phyloP scores from a whole-genome alignment of 2,113 vertebrate genomes.

The Cephalopterus ornatus region DNA sequence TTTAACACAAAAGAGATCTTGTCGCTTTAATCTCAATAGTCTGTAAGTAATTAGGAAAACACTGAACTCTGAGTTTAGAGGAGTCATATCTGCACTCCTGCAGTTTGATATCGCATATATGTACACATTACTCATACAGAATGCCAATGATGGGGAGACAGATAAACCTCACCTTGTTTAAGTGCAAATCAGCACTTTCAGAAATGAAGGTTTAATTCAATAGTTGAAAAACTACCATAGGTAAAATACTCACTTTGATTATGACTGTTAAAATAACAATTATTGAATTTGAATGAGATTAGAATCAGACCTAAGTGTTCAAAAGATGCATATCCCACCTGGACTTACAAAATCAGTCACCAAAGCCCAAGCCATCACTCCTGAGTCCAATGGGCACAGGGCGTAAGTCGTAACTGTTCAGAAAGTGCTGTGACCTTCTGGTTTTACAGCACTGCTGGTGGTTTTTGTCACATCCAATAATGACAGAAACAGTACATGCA shows the following conservation, averaged over 20 bases:
- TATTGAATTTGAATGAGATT: background rate
- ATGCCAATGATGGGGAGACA: background rate
- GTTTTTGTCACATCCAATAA: background rate
- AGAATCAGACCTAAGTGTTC: background rate
- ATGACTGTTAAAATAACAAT: background rate
- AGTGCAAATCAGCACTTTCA: background rate
- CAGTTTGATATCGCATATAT: background rate
- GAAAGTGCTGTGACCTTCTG: background rate
- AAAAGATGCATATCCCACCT: background rate
- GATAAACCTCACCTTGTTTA: constrained; percentile 14
- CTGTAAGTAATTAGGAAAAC: constrained; percentile 58
- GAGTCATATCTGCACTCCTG: background rate
- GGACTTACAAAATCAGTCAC: background rate
- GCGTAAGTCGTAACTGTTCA: accelerated
- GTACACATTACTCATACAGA: constrained; percentile 15
- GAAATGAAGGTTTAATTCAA: background rate
- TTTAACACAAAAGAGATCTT: constrained; percentile 62
- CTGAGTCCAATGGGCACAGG: background rate
- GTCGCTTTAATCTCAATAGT: constrained; percentile 48
- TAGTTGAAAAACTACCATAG: background rate
- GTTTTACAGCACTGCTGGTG: background rate
- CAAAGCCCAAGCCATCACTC: background rate
- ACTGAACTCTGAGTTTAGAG: background rate
- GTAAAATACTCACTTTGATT: background rate
- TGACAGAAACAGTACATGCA: background rate